phyloP scores from a whole-genome alignment of 2,888 invertebrate species.

The Acleris holmiana region DNA sequence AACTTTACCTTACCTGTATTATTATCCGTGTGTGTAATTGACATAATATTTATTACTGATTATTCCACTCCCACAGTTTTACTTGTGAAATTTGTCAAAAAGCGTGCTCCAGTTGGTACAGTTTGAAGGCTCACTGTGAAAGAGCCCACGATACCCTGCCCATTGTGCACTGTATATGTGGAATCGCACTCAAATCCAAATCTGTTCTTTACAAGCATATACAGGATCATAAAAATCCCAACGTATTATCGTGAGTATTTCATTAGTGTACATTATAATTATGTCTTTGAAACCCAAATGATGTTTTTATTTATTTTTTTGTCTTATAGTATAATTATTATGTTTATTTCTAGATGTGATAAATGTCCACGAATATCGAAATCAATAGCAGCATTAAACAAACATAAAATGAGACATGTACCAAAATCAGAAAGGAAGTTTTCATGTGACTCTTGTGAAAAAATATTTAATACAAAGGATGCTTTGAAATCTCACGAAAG shows the following conservation, averaged over 20 bases:
- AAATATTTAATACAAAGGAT: conserved; percentile 77
- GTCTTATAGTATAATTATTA: too few species aligned
- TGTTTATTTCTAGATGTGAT: conserved; percentile 70
- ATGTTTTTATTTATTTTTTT: background rate
- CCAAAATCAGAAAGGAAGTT: conserved; percentile 81
- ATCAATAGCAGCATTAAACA: conserved; percentile 72
- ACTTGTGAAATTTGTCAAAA: conserved; percentile 70
- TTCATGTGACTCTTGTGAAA: conserved; percentile 74
- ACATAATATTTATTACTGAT: background rate
- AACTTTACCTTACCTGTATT: too few species aligned
- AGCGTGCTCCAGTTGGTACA: conserved; percentile 77
- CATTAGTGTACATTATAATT: too few species aligned
- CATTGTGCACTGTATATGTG: conserved; percentile 75
- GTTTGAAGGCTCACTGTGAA: conserved; percentile 69
- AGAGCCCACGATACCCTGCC: conserved; percentile 64
- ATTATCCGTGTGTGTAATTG: too few species aligned
- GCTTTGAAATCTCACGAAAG: conserved; percentile 78
- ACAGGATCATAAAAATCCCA: conserved; percentile 79
- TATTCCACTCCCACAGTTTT: conserved; percentile 61
- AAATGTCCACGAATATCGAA: conserved; percentile 81
- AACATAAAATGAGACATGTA: conserved; percentile 80
- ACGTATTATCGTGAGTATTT: conserved; percentile 72
- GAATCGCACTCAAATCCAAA: conserved; percentile 77
- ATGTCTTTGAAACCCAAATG: background rate
- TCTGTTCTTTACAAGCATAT: conserved; percentile 82